Evolutionary conservation across 2,797 vertebrate genomes (phyloP).

Genomic region (Ciconia nigra): DNA sequence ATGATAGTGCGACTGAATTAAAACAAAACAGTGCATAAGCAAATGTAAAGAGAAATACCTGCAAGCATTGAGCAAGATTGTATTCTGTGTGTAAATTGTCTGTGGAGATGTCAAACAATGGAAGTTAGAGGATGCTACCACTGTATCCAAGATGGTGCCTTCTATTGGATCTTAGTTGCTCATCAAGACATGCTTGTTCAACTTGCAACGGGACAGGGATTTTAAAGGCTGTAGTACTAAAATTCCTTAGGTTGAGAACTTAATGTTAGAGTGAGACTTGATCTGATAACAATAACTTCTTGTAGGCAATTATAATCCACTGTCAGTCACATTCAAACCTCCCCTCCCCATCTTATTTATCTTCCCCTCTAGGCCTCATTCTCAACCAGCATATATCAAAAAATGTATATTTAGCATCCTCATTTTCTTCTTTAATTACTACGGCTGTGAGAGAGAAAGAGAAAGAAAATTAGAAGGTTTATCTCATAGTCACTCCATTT

Average conservation of each 20-base stretch:
- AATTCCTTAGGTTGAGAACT: not conserved
- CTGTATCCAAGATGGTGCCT: not conserved
- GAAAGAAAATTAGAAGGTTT: not conserved
- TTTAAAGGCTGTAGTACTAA: not conserved
- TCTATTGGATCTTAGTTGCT: not conserved
- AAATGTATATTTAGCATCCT: not conserved
- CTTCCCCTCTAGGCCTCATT: not conserved
- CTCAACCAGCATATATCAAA: not conserved
- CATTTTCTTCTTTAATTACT: not conserved
- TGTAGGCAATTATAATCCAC: not conserved
- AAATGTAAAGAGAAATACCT: conserved; percentile 9
- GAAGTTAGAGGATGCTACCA: not conserved
- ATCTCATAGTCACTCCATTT: not conserved
- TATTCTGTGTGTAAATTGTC: not conserved
- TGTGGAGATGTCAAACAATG: not conserved
- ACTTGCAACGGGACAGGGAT: not conserved
- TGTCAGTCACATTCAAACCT: not conserved
- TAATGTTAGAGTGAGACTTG: not conserved
- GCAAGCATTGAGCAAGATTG: not conserved
- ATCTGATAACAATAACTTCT: not conserved
- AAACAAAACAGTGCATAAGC: not conserved
- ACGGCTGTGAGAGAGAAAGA: not conserved
- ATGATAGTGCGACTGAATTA: conserved; percentile 12
- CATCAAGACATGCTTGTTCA: not conserved
- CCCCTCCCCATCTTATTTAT: not conserved